A percentile compares a stretch with the other conserved stretches of the same genome.
These are phyloP conservation scores for Artibeus jamaicensis DNA, from an alignment of 2,797 vertebrate species.

Conservation along the genomic window DNA sequence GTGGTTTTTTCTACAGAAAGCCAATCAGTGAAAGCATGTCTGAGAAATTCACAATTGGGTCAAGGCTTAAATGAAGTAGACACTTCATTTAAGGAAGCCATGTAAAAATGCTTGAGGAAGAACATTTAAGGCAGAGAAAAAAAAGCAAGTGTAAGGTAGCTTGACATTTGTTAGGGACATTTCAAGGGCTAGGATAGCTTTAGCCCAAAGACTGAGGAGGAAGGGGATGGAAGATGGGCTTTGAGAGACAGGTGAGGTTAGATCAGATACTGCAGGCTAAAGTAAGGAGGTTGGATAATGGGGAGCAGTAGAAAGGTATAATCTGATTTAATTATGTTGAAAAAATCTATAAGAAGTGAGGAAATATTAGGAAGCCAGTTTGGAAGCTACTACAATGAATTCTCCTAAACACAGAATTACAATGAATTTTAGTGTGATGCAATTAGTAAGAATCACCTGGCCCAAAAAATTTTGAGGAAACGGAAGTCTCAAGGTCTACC, in stretches of 20 bases:
- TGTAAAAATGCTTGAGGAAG: neutral
- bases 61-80: neutral
- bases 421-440: neutral
- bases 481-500: neutral
- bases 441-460: neutral
- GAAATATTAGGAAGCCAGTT: neutral
- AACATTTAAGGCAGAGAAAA: neutral
- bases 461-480: neutral
- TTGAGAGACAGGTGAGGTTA: neutral
- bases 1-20: neutral
- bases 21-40: neutral
- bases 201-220: rapidly evolving
- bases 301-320: neutral
- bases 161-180: neutral
- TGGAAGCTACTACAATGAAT: neutral
- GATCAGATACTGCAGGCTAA: neutral
- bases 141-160: neutral
- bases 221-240: rapidly evolving
- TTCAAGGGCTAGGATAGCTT: neutral
- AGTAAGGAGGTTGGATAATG: neutral
- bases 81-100: neutral
- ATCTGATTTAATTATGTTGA: neutral
- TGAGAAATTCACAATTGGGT: neutral
- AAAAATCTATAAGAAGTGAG: neutral
- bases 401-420: neutral